These are phyloP conservation scores for Drosophila suzukii DNA, from an alignment of 1,140 invertebrate genomes.

Conservation along the genomic window DNA sequence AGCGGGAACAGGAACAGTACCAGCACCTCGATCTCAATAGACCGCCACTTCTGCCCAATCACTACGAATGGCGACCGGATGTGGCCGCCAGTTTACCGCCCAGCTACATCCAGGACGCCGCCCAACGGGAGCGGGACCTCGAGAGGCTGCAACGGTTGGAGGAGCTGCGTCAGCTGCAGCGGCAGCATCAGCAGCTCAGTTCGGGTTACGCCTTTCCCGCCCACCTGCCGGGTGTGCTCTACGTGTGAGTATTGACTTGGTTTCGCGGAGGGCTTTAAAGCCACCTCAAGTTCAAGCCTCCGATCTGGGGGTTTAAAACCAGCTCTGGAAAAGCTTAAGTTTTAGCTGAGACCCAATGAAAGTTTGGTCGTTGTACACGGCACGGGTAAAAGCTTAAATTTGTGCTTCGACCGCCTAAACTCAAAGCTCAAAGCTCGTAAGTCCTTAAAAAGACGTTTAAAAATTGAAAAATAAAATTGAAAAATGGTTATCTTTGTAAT, in stretches of 20 bases:
- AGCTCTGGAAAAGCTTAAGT: not conserved
- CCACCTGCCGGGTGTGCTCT: slow-evolving; percentile 45
- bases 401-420: not conserved
- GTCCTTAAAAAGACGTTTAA: not conserved
- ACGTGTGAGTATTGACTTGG: slow-evolving; percentile 46
- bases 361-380: not conserved
- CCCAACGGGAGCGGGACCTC: slow-evolving; percentile 37
- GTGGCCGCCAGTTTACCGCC: slow-evolving; percentile 65
- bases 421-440: not conserved
- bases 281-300: not conserved
- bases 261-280: not conserved
- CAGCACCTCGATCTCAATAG: slow-evolving; percentile 55
- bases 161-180: slow-evolving; percentile 49
- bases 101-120: slow-evolving; percentile 62
- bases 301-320: not conserved
- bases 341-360: not conserved
- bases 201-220: slow-evolving; percentile 62
- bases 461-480: too few species aligned
- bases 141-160: slow-evolving; percentile 36
- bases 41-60: slow-evolving; percentile 60
- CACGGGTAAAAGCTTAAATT: not conserved
- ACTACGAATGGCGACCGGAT: slow-evolving; percentile 63
- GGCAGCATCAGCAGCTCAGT: slow-evolving; percentile 66
- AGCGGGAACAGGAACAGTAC: slow-evolving; percentile 49
- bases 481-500: too few species aligned